Conservation (phyloP, 2,888 invertebrate species). For the Stratiomys singularior region DNA sequence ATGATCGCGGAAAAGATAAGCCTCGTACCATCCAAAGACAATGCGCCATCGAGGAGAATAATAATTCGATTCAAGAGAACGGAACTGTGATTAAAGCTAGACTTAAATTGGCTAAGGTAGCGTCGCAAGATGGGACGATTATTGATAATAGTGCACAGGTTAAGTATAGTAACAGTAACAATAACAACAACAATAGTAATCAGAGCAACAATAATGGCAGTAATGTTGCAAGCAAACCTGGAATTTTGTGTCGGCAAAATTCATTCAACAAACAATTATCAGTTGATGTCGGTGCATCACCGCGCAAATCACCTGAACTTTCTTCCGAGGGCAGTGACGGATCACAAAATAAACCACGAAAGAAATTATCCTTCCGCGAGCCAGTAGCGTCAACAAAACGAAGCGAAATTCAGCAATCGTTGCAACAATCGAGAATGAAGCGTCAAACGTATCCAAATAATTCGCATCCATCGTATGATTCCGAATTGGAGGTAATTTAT, state of each 20-base stretch:
- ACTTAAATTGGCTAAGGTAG: constrained; percentile 50
- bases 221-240: constrained; percentile 37
- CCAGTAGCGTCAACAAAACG: constrained; percentile 66
- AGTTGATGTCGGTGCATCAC: not conserved
- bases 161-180: not conserved
- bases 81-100: constrained; percentile 49
- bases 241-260: constrained; percentile 51
- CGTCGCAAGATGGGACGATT: constrained; percentile 45
- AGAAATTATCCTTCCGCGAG: constrained; percentile 88
- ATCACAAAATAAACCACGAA: constrained; percentile 71
- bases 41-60: constrained; percentile 45
- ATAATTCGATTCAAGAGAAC: constrained; percentile 46
- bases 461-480: constrained; percentile 46
- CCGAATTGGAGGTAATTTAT: constrained; percentile 54
- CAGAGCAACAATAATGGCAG: not conserved
- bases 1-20: constrained; percentile 50
- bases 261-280: constrained; percentile 46
- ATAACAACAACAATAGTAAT: not conserved
- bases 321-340: constrained; percentile 50
- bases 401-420: constrained; percentile 29
- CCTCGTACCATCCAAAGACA: constrained; percentile 12
- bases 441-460: constrained; percentile 37
- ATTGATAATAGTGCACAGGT: constrained; percentile 39
- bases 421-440: constrained; percentile 2
- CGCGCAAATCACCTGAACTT: constrained; percentile 44